Percentiles rank a stretch among this genome's conserved stretches.
Conservation (phyloP, 2,888 invertebrate genomes). For the Pachliopta kotzebuea region DNA sequence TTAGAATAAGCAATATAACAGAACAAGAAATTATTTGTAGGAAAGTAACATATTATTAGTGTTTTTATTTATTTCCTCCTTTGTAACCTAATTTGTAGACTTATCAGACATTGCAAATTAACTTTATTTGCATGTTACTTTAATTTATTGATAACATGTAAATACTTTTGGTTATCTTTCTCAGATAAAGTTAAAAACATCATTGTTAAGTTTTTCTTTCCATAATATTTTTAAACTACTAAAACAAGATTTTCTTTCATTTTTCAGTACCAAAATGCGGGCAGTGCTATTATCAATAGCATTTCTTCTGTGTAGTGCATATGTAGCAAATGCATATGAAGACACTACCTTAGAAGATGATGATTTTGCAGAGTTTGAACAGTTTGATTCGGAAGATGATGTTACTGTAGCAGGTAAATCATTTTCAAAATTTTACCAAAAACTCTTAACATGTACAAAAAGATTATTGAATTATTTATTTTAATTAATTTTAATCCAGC, state of each 20-base stretch:
- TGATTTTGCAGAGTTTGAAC: constrained; percentile 97
- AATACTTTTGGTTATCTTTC: background rate
- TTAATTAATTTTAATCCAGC: too few species aligned
- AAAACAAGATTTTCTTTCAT: background rate
- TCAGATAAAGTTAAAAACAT: background rate
- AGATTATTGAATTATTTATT: too few species aligned
- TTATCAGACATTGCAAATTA: background rate
- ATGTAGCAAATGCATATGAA: constrained; percentile 60
- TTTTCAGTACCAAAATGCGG: constrained; percentile 52
- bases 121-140: constrained; percentile 7
- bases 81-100: background rate
- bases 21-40: too few species aligned
- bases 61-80: background rate
- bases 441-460: too few species aligned
- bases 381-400: constrained; percentile 87
- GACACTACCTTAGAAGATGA: constrained; percentile 84
- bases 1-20: too few species aligned
- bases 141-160: constrained; percentile 6
- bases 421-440: background rate
- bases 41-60: background rate
- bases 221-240: background rate
- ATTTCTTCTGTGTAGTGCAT: constrained; percentile 53
- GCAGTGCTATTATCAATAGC: constrained; percentile 51
- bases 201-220: background rate
- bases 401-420: constrained; percentile 41